These are phyloP conservation scores for Onychomys leucogaster DNA, from an alignment of 2,797 vertebrate species.

Conservation along the genomic window DNA sequence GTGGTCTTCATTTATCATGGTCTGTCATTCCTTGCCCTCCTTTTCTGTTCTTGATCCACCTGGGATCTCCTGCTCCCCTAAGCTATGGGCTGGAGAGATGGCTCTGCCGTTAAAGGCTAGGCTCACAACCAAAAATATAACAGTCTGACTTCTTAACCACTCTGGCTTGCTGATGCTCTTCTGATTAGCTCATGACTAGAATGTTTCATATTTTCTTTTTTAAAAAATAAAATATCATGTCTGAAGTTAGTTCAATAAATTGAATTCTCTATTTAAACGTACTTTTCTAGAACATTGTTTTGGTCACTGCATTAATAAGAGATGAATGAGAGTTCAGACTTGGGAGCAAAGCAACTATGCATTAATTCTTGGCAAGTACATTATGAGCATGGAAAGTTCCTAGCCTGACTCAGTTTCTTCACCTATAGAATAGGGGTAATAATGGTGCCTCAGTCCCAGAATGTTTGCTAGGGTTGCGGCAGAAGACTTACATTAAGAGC, in stretches of 20 bases:
- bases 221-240: not conserved
- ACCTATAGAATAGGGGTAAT: not conserved
- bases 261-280: not conserved
- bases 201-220: not conserved
- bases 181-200: not conserved
- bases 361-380: not conserved
- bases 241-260: slow-evolving; percentile 8
- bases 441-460: not conserved
- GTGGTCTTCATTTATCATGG: too few species aligned
- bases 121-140: too few species aligned
- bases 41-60: too few species aligned
- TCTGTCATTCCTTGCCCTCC: too few species aligned
- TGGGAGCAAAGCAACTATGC: not conserved
- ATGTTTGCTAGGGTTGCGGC: not conserved
- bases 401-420: not conserved
- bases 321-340: not conserved
- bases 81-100: too few species aligned
- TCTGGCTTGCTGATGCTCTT: not conserved
- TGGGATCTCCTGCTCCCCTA: too few species aligned
- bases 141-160: not conserved
- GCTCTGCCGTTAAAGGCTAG: too few species aligned
- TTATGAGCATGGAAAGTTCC: not conserved
- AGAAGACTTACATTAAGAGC: not conserved
- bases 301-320: not conserved
- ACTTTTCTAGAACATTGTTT: not conserved